phyloP scores from a whole-genome alignment of 2,797 vertebrate species.

The Artibeus lituratus region DNA sequence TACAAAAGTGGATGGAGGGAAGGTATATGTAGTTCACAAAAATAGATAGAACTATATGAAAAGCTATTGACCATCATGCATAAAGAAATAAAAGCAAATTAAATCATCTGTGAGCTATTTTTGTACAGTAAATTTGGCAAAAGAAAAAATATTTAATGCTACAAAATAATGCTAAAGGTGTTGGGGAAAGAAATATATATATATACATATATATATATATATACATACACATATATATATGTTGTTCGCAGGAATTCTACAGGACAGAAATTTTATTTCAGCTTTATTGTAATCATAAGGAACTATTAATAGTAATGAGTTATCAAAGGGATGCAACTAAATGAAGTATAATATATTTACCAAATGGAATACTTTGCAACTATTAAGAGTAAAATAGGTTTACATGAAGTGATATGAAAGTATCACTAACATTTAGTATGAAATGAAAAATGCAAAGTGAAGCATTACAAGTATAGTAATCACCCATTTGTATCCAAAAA shows the following conservation, averaged over 20 bases:
- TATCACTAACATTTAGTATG: background rate
- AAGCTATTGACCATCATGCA: background rate
- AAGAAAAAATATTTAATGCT: background rate
- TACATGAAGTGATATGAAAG: background rate
- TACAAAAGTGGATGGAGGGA: background rate
- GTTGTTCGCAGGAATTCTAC: background rate
- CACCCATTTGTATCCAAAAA: background rate
- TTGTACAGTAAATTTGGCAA: background rate
- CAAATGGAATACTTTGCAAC: background rate
- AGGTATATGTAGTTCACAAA: background rate
- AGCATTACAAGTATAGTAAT: background rate
- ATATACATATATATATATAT: too few species aligned
- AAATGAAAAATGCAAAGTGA: background rate
- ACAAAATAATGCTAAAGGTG: background rate
- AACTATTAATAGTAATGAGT: background rate
- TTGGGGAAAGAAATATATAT: background rate
- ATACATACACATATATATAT: background rate
- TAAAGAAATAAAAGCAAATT: slow-evolving; percentile 25
- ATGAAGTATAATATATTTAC: background rate
- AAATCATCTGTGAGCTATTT: background rate
- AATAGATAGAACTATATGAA: background rate
- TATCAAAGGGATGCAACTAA: background rate
- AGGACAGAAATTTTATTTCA: background rate
- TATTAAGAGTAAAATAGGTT: background rate
- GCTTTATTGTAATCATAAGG: background rate